Percentiles rank a stretch among this genome's conserved stretches.
Conservation (phyloP, 1,140 invertebrate species). For the Listronotus bonariensis region DNA sequence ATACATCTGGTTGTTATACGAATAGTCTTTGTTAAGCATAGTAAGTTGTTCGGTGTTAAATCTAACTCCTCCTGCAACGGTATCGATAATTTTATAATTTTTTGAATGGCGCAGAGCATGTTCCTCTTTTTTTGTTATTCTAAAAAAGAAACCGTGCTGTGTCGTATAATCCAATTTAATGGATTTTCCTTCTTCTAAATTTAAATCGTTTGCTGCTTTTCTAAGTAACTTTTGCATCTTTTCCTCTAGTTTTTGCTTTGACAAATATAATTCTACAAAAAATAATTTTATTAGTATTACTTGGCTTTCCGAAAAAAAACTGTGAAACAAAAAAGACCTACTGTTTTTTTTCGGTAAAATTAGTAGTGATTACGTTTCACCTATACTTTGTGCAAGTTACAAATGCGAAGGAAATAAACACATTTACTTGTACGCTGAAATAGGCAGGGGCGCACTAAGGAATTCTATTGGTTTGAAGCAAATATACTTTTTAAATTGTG, state of each 20-base stretch:
- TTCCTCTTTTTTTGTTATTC: conserved; percentile 90
- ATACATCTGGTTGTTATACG: conserved; percentile 67
- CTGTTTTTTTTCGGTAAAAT: too few species aligned
- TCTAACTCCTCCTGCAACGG: conserved; percentile 83
- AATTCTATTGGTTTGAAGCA: too few species aligned
- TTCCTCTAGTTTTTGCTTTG: conserved; percentile 72
- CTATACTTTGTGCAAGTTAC: too few species aligned
- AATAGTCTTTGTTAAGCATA: conserved; percentile 76
- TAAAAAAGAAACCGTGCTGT: conserved; percentile 86
- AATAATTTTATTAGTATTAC: not conserved
- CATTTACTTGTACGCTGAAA: too few species aligned
- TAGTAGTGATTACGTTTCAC: too few species aligned
- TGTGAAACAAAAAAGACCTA: too few species aligned
- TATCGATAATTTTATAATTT: conserved; percentile 80
- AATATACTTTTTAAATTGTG: too few species aligned
- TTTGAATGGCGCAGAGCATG: conserved; percentile 78
- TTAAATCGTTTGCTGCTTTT: conserved; percentile 73
- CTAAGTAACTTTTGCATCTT: conserved; percentile 71
- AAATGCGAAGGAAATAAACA: too few species aligned
- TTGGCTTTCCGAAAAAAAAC: too few species aligned
- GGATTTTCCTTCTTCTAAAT: conserved; percentile 71
- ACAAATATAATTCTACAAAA: conserved; percentile 65
- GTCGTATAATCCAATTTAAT: conserved; percentile 85
- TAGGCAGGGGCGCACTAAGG: too few species aligned
- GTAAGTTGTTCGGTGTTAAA: conserved; percentile 79